These are phyloP conservation scores for Scyliorhinus canicula DNA, from an alignment of 2,797 vertebrate genomes.

Conservation along the genomic window DNA sequence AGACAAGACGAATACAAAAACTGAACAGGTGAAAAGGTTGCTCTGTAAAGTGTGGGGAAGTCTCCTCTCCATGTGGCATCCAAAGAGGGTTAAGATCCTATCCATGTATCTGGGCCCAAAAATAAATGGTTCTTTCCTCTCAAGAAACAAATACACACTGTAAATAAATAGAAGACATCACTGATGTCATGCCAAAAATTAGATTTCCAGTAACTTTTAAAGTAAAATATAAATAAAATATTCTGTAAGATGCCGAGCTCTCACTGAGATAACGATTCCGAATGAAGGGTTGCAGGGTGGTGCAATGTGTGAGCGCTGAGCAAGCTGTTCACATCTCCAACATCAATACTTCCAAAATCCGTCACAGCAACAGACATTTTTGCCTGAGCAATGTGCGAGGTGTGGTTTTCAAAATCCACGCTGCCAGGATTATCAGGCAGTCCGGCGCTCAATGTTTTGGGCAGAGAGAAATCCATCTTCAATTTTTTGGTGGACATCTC, in stretches of 20 bases:
- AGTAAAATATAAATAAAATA: conserved; percentile 37
- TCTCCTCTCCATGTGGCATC: conserved; percentile 45
- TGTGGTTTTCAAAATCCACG: conserved; percentile 50
- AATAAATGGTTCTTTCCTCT: conserved; percentile 29
- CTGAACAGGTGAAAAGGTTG: conserved; percentile 22
- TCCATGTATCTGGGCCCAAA: conserved; percentile 4
- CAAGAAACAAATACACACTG: conserved; percentile 32
- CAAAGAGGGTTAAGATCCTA: conserved; percentile 14
- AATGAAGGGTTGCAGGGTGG: conserved; percentile 52
- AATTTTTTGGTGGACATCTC: conserved; percentile 50
- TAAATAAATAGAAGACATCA: conserved; percentile 38
- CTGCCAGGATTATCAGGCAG: conserved; percentile 54
- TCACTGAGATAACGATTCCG: conserved; percentile 70
- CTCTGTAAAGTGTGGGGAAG: conserved; percentile 43
- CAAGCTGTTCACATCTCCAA: conserved; percentile 63
- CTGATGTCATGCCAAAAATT: conserved; percentile 36
- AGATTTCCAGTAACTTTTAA: conserved; percentile 37
- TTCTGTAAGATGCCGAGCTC: conserved; percentile 34
- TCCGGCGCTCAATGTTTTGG: conserved; percentile 49
- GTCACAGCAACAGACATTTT: conserved; percentile 67
- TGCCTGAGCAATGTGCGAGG: conserved; percentile 52
- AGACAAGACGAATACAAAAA: conserved; percentile 13
- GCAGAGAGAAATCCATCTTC: conserved; percentile 66
- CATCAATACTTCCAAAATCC: conserved; percentile 67
- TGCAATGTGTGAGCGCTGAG: conserved; percentile 59